A percentile compares a stretch with the other conserved stretches of the same genome.
phyloP scores from a whole-genome alignment of 2,888 invertebrate genomes.

The Pocota personata region DNA sequence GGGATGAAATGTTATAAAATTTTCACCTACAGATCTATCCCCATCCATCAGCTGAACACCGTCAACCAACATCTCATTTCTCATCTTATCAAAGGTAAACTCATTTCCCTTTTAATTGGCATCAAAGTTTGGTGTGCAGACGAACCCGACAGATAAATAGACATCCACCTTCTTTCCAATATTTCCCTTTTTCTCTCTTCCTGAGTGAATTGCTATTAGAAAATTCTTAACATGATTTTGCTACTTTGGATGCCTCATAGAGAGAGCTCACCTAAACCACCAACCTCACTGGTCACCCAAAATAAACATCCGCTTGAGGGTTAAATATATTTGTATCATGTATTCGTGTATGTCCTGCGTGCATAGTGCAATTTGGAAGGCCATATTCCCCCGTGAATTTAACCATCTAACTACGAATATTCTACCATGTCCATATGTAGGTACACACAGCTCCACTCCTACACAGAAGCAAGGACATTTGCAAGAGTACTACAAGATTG shows the following conservation, averaged over 20 bases:
- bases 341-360: background rate
- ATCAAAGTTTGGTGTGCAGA: constrained; percentile 30
- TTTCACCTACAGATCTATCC: background rate
- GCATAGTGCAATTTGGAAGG: background rate
- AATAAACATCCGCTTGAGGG: background rate
- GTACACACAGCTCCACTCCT: background rate
- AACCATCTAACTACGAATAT: background rate
- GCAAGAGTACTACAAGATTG: constrained; percentile 15
- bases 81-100: constrained; percentile 13
- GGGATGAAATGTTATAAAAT: background rate
- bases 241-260: background rate
- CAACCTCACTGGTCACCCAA: background rate
- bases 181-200: background rate
- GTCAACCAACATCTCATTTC: background rate
- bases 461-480: constrained; percentile 1
- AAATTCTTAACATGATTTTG: constrained; percentile 33
- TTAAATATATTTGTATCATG: background rate
- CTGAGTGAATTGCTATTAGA: constrained; percentile 36
- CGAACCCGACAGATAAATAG: background rate
- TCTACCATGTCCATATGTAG: background rate
- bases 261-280: background rate
- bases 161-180: background rate
- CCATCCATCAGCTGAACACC: background rate
- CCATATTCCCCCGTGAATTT: background rate
- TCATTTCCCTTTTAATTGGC: constrained; percentile 45